phyloP scores from a whole-genome alignment of 2,888 invertebrate species.

The Leptopilina syphax region DNA sequence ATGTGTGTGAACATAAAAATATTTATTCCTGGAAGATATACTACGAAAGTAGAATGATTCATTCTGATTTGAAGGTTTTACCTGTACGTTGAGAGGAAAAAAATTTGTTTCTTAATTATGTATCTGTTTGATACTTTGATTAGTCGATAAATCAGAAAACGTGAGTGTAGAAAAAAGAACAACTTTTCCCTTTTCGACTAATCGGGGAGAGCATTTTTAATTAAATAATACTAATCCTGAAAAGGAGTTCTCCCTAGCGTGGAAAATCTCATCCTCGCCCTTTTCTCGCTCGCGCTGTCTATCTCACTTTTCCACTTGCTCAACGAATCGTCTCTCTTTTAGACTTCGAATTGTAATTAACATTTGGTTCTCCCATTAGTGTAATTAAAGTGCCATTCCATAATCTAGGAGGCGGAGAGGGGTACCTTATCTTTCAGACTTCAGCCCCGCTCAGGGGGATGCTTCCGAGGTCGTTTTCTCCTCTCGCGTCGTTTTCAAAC shows the following conservation, averaged over 20 bases:
- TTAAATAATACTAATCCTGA: slow-evolving; percentile 76
- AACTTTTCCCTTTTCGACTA: slow-evolving; percentile 49
- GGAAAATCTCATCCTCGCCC: slow-evolving; percentile 62
- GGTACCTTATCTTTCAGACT: slow-evolving; percentile 76
- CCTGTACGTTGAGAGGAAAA: too few relatives aligned
- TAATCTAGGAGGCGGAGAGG: slow-evolving; percentile 78
- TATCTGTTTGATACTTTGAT: too few relatives aligned
- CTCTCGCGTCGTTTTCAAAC: slow-evolving; percentile 53
- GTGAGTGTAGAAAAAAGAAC: slow-evolving; percentile 39
- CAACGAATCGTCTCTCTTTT: slow-evolving; percentile 78
- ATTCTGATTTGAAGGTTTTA: too few relatives aligned
- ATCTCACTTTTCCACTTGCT: slow-evolving; percentile 56
- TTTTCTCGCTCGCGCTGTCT: slow-evolving; percentile 58
- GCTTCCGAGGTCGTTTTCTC: slow-evolving; percentile 66
- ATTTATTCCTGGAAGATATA: not conserved
- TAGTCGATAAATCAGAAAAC: not conserved
- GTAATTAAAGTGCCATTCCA: slow-evolving; percentile 86
- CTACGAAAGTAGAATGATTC: too few relatives aligned
- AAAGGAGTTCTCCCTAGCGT: slow-evolving; percentile 64
- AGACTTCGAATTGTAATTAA: slow-evolving; percentile 86
- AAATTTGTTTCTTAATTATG: too few relatives aligned
- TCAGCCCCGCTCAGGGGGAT: slow-evolving; percentile 68
- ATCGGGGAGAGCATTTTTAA: slow-evolving; percentile 72
- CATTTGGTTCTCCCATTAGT: slow-evolving; percentile 87
- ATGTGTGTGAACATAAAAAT: slow-evolving; percentile 6